phyloP scores from a whole-genome alignment of 2,888 invertebrate species.

The Polietes domitor region DNA sequence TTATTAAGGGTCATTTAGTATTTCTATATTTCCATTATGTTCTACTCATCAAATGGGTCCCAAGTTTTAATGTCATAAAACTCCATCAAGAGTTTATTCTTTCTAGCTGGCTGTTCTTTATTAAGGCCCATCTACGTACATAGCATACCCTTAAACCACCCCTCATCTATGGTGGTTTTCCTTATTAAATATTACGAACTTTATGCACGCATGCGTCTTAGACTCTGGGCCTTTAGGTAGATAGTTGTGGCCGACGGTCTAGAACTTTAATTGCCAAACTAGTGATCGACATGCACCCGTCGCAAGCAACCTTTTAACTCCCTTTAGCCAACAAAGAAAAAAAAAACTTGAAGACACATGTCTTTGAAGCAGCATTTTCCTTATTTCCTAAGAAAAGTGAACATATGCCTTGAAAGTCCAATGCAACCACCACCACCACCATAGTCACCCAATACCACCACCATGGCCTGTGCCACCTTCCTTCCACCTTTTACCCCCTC shows the following conservation, averaged over 20 bases:
- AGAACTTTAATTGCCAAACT: constrained; percentile 29
- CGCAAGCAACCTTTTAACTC: constrained; percentile 33
- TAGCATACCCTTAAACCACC: not conserved
- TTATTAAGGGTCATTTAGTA: too few species aligned
- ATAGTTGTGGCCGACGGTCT: constrained; percentile 29
- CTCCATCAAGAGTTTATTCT: too few species aligned
- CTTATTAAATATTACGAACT: constrained; percentile 42
- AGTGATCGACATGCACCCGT: constrained; percentile 30
- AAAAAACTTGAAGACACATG: constrained; percentile 57
- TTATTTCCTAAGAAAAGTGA: constrained; percentile 29
- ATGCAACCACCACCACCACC: constrained; percentile 38
- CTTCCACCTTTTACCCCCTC: constrained; percentile 41
- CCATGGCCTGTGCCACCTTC: constrained; percentile 23
- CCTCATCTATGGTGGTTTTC: not conserved
- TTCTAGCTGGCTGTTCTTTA: not conserved
- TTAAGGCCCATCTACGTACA: not conserved
- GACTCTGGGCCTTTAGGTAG: constrained; percentile 36
- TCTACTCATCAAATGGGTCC: too few species aligned
- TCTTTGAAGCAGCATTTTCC: constrained; percentile 7
- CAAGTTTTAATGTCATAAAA: too few species aligned
- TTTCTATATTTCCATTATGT: too few species aligned
- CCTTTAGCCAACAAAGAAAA: too few species aligned
- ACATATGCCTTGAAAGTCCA: constrained; percentile 61
- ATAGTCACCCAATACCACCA: not conserved
- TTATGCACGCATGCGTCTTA: constrained; percentile 64